Percentiles rank a stretch among this genome's conserved stretches.
phyloP scores from a whole-genome alignment of 2,888 invertebrate species.

The Chrysomela aeneicollis region DNA sequence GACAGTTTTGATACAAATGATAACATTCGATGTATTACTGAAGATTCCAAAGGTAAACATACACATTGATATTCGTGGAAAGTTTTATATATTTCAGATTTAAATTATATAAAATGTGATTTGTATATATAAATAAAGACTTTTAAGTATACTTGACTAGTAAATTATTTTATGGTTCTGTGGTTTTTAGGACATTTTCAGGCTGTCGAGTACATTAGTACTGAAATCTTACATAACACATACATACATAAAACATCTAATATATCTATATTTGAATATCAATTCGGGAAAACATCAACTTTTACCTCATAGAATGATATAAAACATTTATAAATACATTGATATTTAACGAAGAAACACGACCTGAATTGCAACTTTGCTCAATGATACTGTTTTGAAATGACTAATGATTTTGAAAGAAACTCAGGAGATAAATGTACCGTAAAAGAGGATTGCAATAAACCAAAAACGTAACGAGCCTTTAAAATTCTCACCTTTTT shows the following conservation, averaged over 20 bases:
- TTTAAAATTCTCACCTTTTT: too few species aligned
- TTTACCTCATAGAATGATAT: constrained; percentile 29
- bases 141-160: constrained; percentile 51
- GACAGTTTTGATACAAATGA: too few species aligned
- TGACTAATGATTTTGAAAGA: too few species aligned
- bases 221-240: constrained; percentile 35
- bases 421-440: too few species aligned
- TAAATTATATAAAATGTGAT: constrained; percentile 40
- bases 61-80: constrained; percentile 35
- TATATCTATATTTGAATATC: constrained; percentile 33
- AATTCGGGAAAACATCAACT: constrained; percentile 36
- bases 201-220: constrained; percentile 33
- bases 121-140: constrained; percentile 40
- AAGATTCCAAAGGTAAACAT: constrained; percentile 13
- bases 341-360: constrained; percentile 6
- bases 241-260: constrained; percentile 32
- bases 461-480: too few species aligned
- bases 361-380: constrained; percentile 2
- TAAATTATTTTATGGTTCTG: constrained; percentile 40
- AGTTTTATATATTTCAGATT: constrained; percentile 31
- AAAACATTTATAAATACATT: constrained; percentile 21
- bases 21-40: too few species aligned
- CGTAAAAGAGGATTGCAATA: too few species aligned
- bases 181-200: constrained; percentile 4
- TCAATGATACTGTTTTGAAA: too few species aligned